Conservation (phyloP, 2,797 vertebrate species). For the Lutjanus argentimaculatus region DNA sequence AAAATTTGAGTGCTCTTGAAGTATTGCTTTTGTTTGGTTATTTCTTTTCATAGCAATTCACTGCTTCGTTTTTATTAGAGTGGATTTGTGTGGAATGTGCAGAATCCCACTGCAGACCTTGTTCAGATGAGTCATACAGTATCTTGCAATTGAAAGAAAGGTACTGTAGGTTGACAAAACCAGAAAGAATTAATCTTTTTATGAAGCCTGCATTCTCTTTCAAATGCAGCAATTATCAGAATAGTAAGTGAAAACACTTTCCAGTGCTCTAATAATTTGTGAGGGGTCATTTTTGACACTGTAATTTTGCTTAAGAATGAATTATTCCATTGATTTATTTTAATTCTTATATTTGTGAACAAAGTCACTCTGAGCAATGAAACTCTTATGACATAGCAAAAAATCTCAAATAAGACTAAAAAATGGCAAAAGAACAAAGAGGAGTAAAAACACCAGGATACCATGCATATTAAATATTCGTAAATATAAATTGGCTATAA, state of each 20-base stretch:
- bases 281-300: background rate
- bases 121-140: conserved; percentile 52
- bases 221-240: background rate
- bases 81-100: conserved; percentile 39
- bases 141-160: conserved; percentile 25
- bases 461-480: too few relatives aligned
- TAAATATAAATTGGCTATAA: too few relatives aligned
- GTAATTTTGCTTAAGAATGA: background rate
- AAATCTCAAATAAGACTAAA: too few relatives aligned
- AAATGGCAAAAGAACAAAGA: too few relatives aligned
- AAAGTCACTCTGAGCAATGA: too few relatives aligned
- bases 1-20: conserved; percentile 32
- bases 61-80: conserved; percentile 14
- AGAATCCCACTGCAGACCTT: conserved; percentile 50
- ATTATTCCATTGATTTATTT: conserved; percentile 10
- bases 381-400: too few relatives aligned
- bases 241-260: conserved; percentile 10
- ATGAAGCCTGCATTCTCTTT: background rate
- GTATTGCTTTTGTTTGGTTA: conserved; percentile 14
- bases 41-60: conserved; percentile 9
- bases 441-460: too few relatives aligned
- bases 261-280: background rate
- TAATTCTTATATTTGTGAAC: background rate
- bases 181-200: conserved; percentile 15
- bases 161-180: conserved; percentile 21